phyloP scores from a whole-genome alignment of 2,113 vertebrate species.

The Aspidoscelis tigris region DNA sequence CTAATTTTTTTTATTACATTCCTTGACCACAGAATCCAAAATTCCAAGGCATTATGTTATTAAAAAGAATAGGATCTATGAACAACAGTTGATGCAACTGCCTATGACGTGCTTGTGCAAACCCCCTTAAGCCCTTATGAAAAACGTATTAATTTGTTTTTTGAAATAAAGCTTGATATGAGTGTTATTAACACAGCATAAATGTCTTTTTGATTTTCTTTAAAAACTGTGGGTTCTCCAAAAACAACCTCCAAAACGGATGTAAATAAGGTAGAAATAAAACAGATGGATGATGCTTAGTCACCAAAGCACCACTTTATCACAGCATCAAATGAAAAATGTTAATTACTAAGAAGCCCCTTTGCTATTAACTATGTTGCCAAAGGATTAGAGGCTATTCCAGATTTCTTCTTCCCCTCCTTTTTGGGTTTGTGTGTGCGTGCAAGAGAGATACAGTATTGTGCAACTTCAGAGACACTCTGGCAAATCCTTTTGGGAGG shows the following conservation, averaged over 20 bases:
- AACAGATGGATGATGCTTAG: constrained; percentile 9
- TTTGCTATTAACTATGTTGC: not conserved
- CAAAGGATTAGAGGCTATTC: not conserved
- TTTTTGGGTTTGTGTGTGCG: no score
- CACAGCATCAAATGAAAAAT: not conserved
- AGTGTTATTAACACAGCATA: not conserved
- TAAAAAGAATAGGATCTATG: not conserved
- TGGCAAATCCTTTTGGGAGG: not conserved
- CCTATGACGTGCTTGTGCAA: not conserved
- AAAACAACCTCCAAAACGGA: constrained; percentile 7
- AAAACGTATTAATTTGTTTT: not conserved
- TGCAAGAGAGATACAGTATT: not conserved
- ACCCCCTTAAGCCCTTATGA: not conserved
- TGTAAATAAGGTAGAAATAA: constrained; percentile 9
- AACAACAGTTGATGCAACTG: not conserved
- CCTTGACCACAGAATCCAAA: not conserved
- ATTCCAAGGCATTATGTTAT: not conserved
- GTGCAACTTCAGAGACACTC: not conserved
- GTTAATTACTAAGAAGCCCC: not conserved
- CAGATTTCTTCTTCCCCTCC: not conserved
- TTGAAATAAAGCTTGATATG: not conserved
- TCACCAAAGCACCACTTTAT: constrained; percentile 15
- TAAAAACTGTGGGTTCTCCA: not conserved
- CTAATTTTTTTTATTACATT: not conserved
- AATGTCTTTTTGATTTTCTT: not conserved